phyloP scores from a whole-genome alignment of 2,888 invertebrate genomes.

The Allophyes oxyacanthae region DNA sequence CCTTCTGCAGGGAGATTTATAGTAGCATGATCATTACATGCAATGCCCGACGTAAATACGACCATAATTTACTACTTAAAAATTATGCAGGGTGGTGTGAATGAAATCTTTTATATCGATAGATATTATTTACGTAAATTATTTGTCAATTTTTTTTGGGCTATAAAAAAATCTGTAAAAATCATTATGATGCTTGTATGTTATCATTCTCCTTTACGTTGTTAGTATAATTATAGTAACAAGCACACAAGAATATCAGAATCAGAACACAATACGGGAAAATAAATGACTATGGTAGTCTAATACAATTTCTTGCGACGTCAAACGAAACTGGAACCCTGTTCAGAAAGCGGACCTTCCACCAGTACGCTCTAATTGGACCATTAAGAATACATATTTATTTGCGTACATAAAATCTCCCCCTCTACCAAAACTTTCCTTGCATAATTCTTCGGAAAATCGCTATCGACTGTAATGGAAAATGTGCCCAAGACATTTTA shows the following conservation, averaged over 20 bases:
- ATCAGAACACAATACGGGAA: no score
- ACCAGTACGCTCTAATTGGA: no score
- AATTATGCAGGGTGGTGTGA: not conserved
- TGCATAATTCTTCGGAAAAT: slow-evolving; percentile 45
- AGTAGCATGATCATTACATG: slow-evolving; percentile 17
- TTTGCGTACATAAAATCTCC: not conserved
- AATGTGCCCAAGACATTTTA: slow-evolving; percentile 70
- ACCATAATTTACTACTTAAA: slow-evolving; percentile 19
- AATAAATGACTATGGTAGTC: no score
- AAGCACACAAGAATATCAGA: no score
- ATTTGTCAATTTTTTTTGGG: not conserved
- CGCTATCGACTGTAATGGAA: slow-evolving; percentile 50
- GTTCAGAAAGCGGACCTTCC: not conserved
- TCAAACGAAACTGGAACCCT: no score
- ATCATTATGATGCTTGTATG: no score
- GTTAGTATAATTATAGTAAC: no score
- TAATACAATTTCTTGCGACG: no score
- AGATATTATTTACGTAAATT: not conserved
- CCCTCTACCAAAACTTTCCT: slow-evolving; percentile 19
- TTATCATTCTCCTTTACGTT: no score
- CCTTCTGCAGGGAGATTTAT: slow-evolving; percentile 29
- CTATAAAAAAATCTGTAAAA: no score
- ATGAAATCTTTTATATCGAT: not conserved
- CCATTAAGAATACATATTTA: not conserved
- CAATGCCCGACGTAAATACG: slow-evolving; percentile 24